Base-by-base conservation (phyloP, 2,888 invertebrate species). In the Halictus ligatus region DNA sequence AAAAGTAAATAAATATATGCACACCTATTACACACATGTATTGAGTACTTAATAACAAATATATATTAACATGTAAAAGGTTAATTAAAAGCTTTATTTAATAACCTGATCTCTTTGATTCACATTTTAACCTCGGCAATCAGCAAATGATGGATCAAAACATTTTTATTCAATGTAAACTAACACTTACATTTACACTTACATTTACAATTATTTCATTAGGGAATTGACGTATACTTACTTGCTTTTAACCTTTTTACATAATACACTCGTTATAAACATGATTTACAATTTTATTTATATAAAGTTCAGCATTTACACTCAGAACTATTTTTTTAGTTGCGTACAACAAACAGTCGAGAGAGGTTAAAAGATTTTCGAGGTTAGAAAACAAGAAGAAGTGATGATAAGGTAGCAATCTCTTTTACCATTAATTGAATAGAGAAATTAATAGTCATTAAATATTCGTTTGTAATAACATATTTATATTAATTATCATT, bases 191-290 rank as follows among this genome's bases (percentile, higher is more conserved):
- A n/a, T n/a, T n/a, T n/a, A n/a, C 25, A 50, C 60, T 43, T n/a
- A 67, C 10, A 50, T 21, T 78, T 58, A 40, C 13, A 50, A 40
- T 54, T n/a, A 35, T 46, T 80, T 50, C 18, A 75, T n/a, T 69
- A 43, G 8, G 35, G 29, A 2, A 58, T 40, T 40, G 8, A 21
- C 2, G 6, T 25, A 54, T 82, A 96, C 97, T 96, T 95, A 97
- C 97, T 98, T 98, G 97, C 97, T 97, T 94, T 98, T 98, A 0
- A 96, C 96, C 95, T 97, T 97, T 94, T 97, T 98, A 0, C 97
- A 95, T 84, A 98, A 94, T 35, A 97, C 93, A 92, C 97, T 97
- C 8, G 98, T 98, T 77, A 98, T 89, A 92, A 97, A 97, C 97
- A 97, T 97, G 58, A 40, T 78, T 64, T 48, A 48, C 6, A 48